These are phyloP conservation scores for Diacarnus erythraeanus DNA, from an alignment of 37 sponge, comb jelly and placozoan genomes.

Conservation along the genomic window DNA sequence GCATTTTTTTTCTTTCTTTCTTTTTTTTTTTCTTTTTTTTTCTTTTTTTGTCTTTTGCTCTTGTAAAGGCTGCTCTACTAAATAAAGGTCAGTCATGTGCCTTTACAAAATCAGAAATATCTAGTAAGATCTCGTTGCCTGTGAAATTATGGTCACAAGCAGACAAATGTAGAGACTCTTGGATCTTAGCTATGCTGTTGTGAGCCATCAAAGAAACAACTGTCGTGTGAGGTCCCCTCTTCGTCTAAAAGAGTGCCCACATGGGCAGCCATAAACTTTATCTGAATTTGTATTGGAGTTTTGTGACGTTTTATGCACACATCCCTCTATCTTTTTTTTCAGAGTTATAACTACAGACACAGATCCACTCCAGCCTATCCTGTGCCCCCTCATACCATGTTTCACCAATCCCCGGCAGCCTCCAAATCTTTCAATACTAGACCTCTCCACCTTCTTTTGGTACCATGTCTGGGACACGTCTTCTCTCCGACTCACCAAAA, in stretches of 20 bases:
- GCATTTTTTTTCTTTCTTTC: neutral
- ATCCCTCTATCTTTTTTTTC: neutral
- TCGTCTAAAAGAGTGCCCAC: slow-evolving; percentile 21
- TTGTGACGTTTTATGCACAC: neutral
- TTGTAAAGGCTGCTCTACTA: no score
- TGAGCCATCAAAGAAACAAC: neutral
- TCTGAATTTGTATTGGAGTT: slow-evolving; percentile 12
- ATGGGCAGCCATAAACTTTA: neutral
- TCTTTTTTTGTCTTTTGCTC: neutral
- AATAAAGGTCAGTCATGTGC: no score
- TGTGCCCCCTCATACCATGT: slow-evolving; percentile 5
- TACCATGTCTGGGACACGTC: no score
- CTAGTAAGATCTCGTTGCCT: slow-evolving; percentile 1
- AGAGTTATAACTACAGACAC: neutral
- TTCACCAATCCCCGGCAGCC: neutral
- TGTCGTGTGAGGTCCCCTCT: slow-evolving; percentile 7
- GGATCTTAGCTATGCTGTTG: neutral
- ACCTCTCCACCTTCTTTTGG: slow-evolving; percentile 6
- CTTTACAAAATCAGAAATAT: slow-evolving; percentile 5
- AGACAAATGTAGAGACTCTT: neutral
- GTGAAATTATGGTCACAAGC: neutral
- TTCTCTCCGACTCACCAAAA: no score
- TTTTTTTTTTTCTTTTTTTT: neutral
- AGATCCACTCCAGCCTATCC: slow-evolving; percentile 4
- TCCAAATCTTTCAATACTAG: neutral